These are phyloP conservation scores for Leptocoma aspasia DNA, from an alignment of 2,113 vertebrate genomes.

Conservation along the genomic window DNA sequence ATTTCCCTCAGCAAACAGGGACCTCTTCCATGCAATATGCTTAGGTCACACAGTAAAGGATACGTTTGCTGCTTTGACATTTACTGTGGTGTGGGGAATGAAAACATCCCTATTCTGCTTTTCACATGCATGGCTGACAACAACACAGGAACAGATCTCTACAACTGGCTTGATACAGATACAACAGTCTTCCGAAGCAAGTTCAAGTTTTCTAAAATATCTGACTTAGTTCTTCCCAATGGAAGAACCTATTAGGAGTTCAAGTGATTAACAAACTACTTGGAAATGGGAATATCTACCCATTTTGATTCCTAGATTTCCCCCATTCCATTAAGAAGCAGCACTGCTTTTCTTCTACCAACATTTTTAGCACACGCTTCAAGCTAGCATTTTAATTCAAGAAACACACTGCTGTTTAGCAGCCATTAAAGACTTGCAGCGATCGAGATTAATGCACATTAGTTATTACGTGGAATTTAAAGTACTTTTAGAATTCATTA, in stretches of 20 bases:
- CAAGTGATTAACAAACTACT: not conserved
- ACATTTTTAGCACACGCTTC: not conserved
- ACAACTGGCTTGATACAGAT: not conserved
- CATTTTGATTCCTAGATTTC: not conserved
- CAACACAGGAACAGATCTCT: not conserved
- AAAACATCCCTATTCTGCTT: not conserved
- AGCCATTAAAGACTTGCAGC: not conserved
- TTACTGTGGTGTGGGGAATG: not conserved
- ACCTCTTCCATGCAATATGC: not conserved
- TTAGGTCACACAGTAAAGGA: not conserved
- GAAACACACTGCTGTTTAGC: not conserved
- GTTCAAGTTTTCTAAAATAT: not conserved
- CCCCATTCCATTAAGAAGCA: not conserved
- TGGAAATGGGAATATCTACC: not conserved
- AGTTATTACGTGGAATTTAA: not conserved
- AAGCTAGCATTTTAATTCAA: not conserved
- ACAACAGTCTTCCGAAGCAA: not conserved
- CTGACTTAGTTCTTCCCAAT: not conserved
- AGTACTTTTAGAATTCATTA: constrained; percentile 32
- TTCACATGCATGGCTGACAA: accelerated
- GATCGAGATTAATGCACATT: not conserved
- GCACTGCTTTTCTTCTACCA: not conserved
- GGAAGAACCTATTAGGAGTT: not conserved
- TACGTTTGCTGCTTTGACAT: not conserved
- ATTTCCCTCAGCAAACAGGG: not conserved